A percentile compares a stretch with the other conserved stretches of the same genome.
phyloP scores from a whole-genome alignment of 1,140 invertebrate species.

The Phymorhynchus buccinoides region DNA sequence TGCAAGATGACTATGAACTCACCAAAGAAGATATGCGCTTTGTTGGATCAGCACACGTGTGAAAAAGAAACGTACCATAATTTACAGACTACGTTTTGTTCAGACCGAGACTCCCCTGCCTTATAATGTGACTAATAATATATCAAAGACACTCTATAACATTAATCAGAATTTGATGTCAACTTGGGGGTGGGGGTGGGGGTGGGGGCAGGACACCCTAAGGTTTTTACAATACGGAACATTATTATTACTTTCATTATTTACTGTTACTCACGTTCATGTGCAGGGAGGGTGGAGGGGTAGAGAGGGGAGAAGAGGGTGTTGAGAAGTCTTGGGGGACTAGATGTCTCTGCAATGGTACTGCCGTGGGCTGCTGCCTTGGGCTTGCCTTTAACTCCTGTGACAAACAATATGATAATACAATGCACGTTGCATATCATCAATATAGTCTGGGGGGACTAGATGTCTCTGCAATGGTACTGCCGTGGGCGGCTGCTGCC shows the following conservation, averaged over 20 bases:
- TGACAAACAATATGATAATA: no score
- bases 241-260: not conserved
- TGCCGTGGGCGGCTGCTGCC: no score
- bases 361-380: conserved; percentile 23
- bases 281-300: conserved; percentile 34
- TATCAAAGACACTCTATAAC: no score
- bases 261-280: conserved; percentile 29
- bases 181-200: not conserved
- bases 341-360: conserved; percentile 43
- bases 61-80: no score
- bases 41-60: no score
- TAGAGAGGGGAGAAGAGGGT: conserved; percentile 59
- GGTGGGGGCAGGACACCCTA: not conserved
- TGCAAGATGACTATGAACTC: no score
- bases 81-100: not conserved
- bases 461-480: no score
- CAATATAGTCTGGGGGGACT: no score
- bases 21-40: no score
- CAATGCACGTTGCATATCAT: no score
- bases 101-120: not conserved
- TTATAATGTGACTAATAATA: no score
- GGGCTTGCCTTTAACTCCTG: not conserved
- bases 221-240: not conserved
- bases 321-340: conserved; percentile 49
- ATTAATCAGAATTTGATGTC: not conserved